Conservation (phyloP, 1,140 invertebrate species). For the Drosophila funebris region DNA sequence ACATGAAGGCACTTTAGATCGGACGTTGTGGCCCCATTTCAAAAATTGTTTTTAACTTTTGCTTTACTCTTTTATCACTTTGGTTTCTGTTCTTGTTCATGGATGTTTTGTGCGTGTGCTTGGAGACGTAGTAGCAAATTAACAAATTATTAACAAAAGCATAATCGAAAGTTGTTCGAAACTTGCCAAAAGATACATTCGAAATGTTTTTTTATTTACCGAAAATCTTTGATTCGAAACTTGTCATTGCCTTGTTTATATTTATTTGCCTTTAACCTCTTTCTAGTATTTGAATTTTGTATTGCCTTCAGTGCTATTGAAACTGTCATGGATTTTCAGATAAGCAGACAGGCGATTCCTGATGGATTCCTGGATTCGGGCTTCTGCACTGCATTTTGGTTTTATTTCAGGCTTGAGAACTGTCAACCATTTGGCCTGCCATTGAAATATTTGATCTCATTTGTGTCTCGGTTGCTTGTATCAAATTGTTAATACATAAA, state of each 20-base stretch:
- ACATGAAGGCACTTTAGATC: constrained; percentile 95
- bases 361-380: constrained; percentile 8
- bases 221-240: constrained; percentile 76
- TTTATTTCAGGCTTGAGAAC: constrained; percentile 78
- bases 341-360: constrained; percentile 31
- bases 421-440: constrained; percentile 32
- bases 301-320: constrained; percentile 84
- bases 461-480: constrained; percentile 2
- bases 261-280: constrained; percentile 53
- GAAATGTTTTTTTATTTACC: constrained; percentile 65
- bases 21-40: constrained; percentile 91
- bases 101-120: constrained; percentile 57
- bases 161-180: constrained; percentile 76
- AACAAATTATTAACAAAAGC: constrained; percentile 79
- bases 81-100: constrained; percentile 44
- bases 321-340: constrained; percentile 73
- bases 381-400: constrained; percentile 54
- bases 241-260: constrained; percentile 66
- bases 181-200: constrained; percentile 75
- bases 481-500: constrained; percentile 2
- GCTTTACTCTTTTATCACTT: constrained; percentile 83
- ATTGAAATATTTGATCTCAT: constrained; percentile 9
- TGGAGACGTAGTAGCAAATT: constrained; percentile 75
- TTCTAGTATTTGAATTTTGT: constrained; percentile 61
- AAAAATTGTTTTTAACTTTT: constrained; percentile 76